Evolutionary conservation across 35 echinoderm and acorn worm species (phyloP).

Genomic region (Chiridota heheva): DNA sequence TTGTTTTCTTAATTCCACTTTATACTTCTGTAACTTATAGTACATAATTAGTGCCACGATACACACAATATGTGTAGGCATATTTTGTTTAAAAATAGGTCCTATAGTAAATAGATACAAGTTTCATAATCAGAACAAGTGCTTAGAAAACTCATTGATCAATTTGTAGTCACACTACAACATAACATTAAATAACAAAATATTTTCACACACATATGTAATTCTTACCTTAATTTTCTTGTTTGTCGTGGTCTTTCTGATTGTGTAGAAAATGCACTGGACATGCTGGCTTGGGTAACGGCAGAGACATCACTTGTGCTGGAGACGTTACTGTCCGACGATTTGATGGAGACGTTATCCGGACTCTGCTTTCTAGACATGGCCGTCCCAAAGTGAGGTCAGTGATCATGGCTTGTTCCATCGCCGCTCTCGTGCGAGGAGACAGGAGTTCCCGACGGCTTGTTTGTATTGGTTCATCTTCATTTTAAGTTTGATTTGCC

Average conservation of each 20-base stretch:
- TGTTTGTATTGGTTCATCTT: constrained; percentile 98
- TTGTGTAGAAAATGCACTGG: constrained; percentile 90
- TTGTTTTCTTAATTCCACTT: too few species aligned
- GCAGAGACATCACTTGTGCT: constrained; percentile 96
- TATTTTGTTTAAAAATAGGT: too few species aligned
- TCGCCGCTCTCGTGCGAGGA: constrained; percentile 59
- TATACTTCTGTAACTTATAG: too few species aligned
- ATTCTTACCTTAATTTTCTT: constrained; percentile 98
- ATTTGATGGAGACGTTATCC: constrained; percentile 98
- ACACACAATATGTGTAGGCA: too few species aligned
- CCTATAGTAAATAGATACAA: too few species aligned
- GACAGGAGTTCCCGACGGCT: constrained; percentile 70
- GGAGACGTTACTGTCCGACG: constrained; percentile 95
- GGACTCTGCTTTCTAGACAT: constrained; percentile 91
- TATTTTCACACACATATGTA: too few species aligned
- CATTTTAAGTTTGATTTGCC: constrained; percentile 97
- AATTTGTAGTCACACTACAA: too few species aligned
- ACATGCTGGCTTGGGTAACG: constrained; percentile 84
- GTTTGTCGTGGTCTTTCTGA: constrained; percentile 86
- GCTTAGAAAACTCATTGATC: too few species aligned
- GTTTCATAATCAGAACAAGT: too few species aligned
- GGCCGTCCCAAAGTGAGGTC: constrained; percentile 31
- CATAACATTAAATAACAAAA: too few species aligned
- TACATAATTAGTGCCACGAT: too few species aligned
- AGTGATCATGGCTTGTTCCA: constrained; percentile 34